Conservation (phyloP, 2,888 invertebrate species). For the Oeneis ivallda region DNA sequence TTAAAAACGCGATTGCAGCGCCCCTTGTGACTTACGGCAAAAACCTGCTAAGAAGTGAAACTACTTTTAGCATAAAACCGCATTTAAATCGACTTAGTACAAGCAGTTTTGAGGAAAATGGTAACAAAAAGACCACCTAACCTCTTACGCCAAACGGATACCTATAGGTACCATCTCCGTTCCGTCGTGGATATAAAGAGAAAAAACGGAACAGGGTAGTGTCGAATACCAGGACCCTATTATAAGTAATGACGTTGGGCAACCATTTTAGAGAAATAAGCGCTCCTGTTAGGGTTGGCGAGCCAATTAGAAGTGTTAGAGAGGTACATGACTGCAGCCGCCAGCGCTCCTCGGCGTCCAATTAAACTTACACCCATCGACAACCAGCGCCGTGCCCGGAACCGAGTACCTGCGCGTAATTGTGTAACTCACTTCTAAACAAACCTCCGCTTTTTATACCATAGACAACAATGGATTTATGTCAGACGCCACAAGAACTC, state of each 20-base stretch:
- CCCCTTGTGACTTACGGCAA: too few relatives aligned
- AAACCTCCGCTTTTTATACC: constrained; percentile 71
- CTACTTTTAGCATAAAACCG: too few relatives aligned
- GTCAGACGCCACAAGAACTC: constrained; percentile 73
- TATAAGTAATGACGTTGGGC: constrained; percentile 65
- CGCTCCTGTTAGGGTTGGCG: constrained; percentile 66
- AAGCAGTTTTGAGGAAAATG: too few relatives aligned
- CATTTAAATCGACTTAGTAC: too few relatives aligned
- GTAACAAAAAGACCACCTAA: too few relatives aligned
- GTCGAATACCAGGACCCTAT: constrained; percentile 51
- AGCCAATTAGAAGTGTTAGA: constrained; percentile 78
- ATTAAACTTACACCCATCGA: constrained; percentile 67
- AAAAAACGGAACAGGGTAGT: constrained; percentile 54
- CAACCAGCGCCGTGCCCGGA: constrained; percentile 46
- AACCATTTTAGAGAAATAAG: constrained; percentile 64
- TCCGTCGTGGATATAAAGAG: constrained; percentile 14
- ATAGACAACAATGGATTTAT: constrained; percentile 75
- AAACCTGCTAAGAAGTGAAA: too few relatives aligned
- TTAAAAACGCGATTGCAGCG: too few relatives aligned
- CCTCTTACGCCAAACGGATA: too few relatives aligned
- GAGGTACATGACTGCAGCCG: constrained; percentile 45
- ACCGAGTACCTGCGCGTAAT: constrained; percentile 66
- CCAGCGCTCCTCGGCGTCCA: constrained; percentile 59
- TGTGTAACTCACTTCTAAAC: constrained; percentile 77
- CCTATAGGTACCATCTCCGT: not conserved